Base-by-base conservation (phyloP, 2,797 vertebrate genomes). In the Lithobates pipiens region DNA sequence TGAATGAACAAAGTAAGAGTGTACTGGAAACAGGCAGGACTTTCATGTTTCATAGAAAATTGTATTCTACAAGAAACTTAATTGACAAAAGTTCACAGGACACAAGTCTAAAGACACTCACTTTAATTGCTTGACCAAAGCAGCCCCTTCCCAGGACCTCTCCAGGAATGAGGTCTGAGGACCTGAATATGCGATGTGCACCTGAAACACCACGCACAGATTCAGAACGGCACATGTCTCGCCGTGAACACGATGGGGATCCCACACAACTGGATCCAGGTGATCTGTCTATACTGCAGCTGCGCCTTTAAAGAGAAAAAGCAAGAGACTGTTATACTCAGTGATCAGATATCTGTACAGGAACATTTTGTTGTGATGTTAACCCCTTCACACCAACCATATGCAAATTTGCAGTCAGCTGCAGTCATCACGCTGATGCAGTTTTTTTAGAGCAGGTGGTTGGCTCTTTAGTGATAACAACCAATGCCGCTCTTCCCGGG, bases 111-210 rank as follows among this genome's bases (percentile, higher is more conserved):
- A 42, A 23, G 8, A 27, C 11, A 77, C 39, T 87, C 92, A 99
- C 98, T 97, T 99, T 99, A 90, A 99, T 99, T 90, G 98, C 98
- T 88, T 98, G 98, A 50, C 98, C 98, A 0, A 99, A 99, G 94
- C 96, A 99, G 90, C 98, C 98, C 77, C 97, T 98, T 50, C 98
- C 98, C 71, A 99, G 90, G 89, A 99, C 98, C 88, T 99, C 98
- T 44, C 98, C 98, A 0, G 98, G 97, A 92, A 99, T 99, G 85
- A 99, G 96, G 90, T 99, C 98, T 0, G 98, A 99, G 0, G 98
- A 96, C 3, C 98, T 96, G 94, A 99, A 99, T 93, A 99, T 98
- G 69, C 98, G 96, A 88, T 99, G 98, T 0, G 94, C 92, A 0
- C 92, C 95, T 50, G 96, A 96, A 82, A 97, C 96, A 0, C 97